Evolutionary conservation across 2,797 vertebrate genomes (phyloP).

Genomic region (Thripadectes ignobilis): DNA sequence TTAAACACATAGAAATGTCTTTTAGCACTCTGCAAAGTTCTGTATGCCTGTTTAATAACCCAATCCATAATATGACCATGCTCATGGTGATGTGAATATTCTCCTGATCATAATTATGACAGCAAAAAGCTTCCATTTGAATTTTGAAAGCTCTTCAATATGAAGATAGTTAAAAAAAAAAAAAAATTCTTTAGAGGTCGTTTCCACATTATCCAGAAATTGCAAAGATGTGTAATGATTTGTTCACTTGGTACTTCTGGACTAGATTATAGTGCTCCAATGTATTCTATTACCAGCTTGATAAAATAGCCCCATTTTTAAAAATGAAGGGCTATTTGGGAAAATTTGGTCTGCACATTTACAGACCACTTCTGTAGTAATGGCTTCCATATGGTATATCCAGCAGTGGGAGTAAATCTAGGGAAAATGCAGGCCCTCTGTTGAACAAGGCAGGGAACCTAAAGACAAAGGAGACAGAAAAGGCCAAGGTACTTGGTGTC

Average conservation of each 20-base stretch:
- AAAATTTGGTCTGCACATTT: neutral
- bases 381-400: neutral
- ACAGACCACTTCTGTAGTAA: neutral
- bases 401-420: neutral
- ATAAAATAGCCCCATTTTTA: neutral
- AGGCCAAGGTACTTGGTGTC: neutral
- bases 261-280: neutral
- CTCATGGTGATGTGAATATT: neutral
- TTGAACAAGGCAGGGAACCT: neutral
- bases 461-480: neutral
- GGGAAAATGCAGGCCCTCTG: neutral
- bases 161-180: neutral
- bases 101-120: neutral
- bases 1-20: neutral
- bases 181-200: neutral
- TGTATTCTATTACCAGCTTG: neutral
- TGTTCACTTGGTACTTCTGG: neutral
- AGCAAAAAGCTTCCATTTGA: neutral
- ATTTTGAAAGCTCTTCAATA: neutral
- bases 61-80: neutral
- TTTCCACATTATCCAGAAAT: neutral
- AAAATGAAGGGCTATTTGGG: neutral
- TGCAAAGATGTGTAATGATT: neutral
- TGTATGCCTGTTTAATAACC: neutral
- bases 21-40: neutral